Evolutionary conservation across 2,113 vertebrate species (phyloP).

Genomic region (Gymnogyps californianus): DNA sequence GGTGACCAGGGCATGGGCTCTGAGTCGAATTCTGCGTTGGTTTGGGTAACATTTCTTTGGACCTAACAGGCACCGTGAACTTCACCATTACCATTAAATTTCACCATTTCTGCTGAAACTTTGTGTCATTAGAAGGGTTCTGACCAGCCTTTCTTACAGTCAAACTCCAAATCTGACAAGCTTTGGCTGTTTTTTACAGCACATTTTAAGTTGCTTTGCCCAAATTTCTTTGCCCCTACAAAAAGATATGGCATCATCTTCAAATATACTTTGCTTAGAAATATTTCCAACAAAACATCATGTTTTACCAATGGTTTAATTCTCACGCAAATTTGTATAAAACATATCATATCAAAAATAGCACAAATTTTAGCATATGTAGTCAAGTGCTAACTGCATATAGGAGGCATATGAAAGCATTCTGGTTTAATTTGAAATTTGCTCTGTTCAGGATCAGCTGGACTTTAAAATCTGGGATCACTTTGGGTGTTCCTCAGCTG

Average conservation of each 20-base stretch:
- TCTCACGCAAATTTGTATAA: not conserved
- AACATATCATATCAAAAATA: not conserved
- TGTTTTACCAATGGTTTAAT: not conserved
- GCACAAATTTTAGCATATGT: not conserved
- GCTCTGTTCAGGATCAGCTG: not conserved
- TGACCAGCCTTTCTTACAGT: not conserved
- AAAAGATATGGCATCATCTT: not conserved
- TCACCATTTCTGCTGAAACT: not conserved
- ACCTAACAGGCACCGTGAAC: not conserved
- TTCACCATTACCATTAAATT: not conserved
- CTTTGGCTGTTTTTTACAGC: not conserved
- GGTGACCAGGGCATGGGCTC: not conserved
- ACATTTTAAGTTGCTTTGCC: not conserved
- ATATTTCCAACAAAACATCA: not conserved
- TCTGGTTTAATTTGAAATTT: slow-evolving; percentile 43
- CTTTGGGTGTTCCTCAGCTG: slow-evolving; percentile 53
- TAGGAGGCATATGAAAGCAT: not conserved
- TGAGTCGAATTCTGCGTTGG: not conserved
- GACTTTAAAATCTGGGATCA: slow-evolving; percentile 47
- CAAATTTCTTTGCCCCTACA: not conserved
- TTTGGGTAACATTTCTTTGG: not conserved
- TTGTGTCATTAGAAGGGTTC: not conserved
- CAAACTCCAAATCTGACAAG: not conserved
- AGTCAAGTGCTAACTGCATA: not conserved
- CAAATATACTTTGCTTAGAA: not conserved